Base-by-base conservation (phyloP, 1,140 invertebrate genomes). In the Drosophila kurseongensis region DNA sequence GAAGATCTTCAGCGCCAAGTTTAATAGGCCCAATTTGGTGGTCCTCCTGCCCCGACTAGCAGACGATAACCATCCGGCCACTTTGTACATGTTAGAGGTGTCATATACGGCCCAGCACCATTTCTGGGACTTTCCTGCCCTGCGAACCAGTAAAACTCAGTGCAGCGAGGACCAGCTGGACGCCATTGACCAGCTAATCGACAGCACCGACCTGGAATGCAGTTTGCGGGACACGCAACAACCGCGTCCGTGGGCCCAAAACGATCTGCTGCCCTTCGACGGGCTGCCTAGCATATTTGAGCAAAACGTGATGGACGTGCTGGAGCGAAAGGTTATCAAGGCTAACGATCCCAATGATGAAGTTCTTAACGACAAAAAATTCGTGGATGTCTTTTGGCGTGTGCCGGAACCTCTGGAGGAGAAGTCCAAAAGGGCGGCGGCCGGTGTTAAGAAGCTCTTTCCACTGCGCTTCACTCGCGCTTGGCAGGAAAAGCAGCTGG, bases 91-190 rank as follows among this genome's bases (percentile, higher is more conserved):
- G 91, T n/a, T 80, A 23, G 91, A 92, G 35, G 35, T 92, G n/a
- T 83, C 88, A 1, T 90, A 89, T 55, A 75, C 91, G 51, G 42
- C 61, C 4, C 91, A 92, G 51, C 81, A 91, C 48, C 78, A 89
- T 35, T 91, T 80, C 51, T 92, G 86, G 83, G 80, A 92, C 27
- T 92, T 92, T 45, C 91, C 91, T 6, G 57, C 63, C 0, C 42
- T 92, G 16, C 67, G 69, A 18, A 83, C 91, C 0, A 48, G 50
- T 6, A 91, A 91, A 52, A 89, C 90, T 0, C 73, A 89, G 42
- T 82, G 80, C 16, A 78, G 51, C 35, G 23, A 63, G 4, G 78
- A 89, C 7, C 91, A 92, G 50, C 40, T 90, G 2, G 41, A 77
- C 36, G 86, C 91, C 8, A 75, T 92, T 5, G 91, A 92, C 45